Percentiles rank a stretch among this genome's conserved stretches.
Evolutionary conservation across 1,140 invertebrate species (phyloP).

Genomic region (Acromyrmex echinatior): DNA sequence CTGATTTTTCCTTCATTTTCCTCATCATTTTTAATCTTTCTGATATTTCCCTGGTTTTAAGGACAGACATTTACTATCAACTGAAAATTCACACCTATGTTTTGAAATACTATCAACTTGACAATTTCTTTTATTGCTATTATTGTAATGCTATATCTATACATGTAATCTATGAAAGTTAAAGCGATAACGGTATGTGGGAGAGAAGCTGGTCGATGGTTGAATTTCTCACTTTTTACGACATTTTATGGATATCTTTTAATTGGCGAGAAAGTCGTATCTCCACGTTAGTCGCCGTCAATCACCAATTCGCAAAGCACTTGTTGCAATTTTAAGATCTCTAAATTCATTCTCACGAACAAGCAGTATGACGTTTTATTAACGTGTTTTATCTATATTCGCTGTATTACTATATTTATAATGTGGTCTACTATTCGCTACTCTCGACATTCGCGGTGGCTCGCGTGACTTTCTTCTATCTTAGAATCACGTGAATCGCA

Average conservation of each 20-base stretch:
- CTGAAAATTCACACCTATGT: too few relatives aligned
- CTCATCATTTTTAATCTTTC: too few relatives aligned
- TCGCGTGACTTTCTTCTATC: conserved; percentile 52
- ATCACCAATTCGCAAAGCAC: neutral
- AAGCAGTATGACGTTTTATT: neutral
- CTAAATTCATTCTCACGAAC: neutral
- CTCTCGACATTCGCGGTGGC: neutral
- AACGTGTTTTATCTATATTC: neutral
- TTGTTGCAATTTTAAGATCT: neutral
- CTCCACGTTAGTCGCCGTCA: neutral
- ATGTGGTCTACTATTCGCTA: neutral
- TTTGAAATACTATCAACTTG: too few relatives aligned
- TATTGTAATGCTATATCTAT: neutral
- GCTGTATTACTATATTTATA: neutral
- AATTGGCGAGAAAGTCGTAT: conserved; percentile 19
- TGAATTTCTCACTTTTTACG: neutral
- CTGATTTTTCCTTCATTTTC: too few relatives aligned
- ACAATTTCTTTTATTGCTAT: neutral
- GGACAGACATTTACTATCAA: too few relatives aligned
- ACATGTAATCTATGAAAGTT: neutral
- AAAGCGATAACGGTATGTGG: neutral
- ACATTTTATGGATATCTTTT: conserved; percentile 28
- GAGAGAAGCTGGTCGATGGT: neutral
- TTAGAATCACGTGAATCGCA: conserved; percentile 30
- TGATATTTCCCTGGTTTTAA: too few relatives aligned